A percentile compares a stretch with the other conserved stretches of the same genome.
Evolutionary conservation across 2,113 vertebrate species (phyloP).

Genomic region (Hylia prasina): DNA sequence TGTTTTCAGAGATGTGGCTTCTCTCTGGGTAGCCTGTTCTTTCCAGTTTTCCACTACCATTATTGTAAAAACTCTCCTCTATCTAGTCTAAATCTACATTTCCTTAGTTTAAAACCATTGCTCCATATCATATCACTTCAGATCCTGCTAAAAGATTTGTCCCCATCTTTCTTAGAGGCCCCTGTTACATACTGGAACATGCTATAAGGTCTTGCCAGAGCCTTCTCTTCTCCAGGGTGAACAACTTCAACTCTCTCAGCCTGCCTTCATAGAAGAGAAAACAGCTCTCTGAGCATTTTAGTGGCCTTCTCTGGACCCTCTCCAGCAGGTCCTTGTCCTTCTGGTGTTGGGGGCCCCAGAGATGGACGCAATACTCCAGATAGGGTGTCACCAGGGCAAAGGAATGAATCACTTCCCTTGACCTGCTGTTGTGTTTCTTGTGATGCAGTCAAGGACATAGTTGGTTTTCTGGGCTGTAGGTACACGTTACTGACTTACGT

Average conservation of each 20-base stretch:
- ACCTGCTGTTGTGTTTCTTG: background rate
- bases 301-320: background rate
- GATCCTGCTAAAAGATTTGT: background rate
- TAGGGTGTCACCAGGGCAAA: background rate
- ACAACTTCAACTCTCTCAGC: background rate
- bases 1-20: background rate
- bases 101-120: background rate
- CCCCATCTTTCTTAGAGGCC: background rate
- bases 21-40: background rate
- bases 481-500: background rate
- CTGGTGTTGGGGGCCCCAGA: background rate
- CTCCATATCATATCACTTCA: background rate
- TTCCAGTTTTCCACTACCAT: background rate
- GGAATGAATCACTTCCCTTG: rapidly evolving
- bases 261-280: background rate
- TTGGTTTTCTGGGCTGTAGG: background rate
- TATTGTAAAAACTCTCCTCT: background rate
- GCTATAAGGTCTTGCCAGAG: background rate
- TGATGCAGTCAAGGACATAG: too few relatives aligned
- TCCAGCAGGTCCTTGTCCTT: background rate
- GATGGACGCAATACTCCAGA: rapidly evolving
- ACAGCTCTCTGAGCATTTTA: background rate
- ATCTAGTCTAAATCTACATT: background rate
- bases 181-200: background rate
- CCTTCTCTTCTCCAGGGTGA: background rate